phyloP scores from a whole-genome alignment of 2,888 invertebrate species.

The Cantharis lateralis region DNA sequence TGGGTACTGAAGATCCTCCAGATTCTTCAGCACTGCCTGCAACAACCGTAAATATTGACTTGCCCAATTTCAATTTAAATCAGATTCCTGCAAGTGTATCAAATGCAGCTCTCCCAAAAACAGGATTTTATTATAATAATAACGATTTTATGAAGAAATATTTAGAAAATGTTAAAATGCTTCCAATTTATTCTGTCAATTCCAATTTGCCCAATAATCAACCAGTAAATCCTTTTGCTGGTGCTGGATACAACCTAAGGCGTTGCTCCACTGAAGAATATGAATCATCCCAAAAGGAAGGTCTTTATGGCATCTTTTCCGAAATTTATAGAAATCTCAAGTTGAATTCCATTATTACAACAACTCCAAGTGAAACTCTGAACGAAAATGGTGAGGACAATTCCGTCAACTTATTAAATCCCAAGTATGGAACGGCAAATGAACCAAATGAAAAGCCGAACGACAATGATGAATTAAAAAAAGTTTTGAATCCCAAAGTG shows the following conservation, averaged over 20 bases:
- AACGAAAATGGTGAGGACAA: background rate
- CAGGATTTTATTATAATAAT: background rate
- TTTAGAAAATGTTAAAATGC: background rate
- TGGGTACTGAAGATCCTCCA: background rate
- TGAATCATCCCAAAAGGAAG: background rate
- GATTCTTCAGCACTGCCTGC: background rate
- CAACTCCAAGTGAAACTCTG: background rate
- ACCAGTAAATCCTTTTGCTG: background rate
- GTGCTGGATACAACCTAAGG: background rate
- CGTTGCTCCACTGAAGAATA: background rate
- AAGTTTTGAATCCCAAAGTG: background rate
- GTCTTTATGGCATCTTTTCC: background rate
- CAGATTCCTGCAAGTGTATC: background rate
- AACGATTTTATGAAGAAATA: background rate
- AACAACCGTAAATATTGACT: background rate
- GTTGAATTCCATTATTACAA: background rate
- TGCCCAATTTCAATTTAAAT: background rate
- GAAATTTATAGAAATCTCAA: background rate
- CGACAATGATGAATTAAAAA: background rate
- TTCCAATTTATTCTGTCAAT: background rate
- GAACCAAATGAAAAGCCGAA: background rate
- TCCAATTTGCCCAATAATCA: background rate
- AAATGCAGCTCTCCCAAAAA: background rate
- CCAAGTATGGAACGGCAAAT: background rate
- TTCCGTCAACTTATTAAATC: background rate